Evolutionary conservation across 2,888 invertebrate species (phyloP).

Genomic region (Sycophila texana): DNA sequence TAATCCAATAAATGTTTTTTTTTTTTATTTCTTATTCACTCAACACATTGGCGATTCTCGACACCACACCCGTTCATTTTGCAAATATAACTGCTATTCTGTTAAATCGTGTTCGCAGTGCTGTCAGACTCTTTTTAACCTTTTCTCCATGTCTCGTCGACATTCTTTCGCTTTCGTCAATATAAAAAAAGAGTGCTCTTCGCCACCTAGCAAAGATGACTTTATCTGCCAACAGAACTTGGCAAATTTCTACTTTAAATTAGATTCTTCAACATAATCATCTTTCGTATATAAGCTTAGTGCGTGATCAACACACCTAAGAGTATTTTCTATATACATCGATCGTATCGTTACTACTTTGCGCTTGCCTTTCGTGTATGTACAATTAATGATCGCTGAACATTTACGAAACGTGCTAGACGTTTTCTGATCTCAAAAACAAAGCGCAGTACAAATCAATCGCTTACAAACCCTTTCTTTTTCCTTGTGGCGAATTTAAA

Average conservation of each 20-base stretch:
- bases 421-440: too few relatives aligned
- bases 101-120: constrained; percentile 63
- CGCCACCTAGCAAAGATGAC: constrained; percentile 29
- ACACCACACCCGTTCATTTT: constrained; percentile 56
- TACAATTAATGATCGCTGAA: constrained; percentile 44
- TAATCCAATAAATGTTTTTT: constrained; percentile 69
- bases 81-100: constrained; percentile 58
- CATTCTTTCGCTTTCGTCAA: constrained; percentile 34
- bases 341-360: constrained; percentile 57
- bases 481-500: background rate
- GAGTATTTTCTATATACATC: constrained; percentile 61
- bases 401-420: background rate
- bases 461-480: too few relatives aligned
- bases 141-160: constrained; percentile 47
- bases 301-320: constrained; percentile 53
- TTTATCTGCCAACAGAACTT: constrained; percentile 24
- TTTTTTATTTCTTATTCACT: constrained; percentile 57
- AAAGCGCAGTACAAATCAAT: too few relatives aligned
- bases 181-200: constrained; percentile 38
- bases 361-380: constrained; percentile 51
- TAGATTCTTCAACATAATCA: constrained; percentile 60
- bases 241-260: constrained; percentile 39
- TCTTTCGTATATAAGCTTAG: constrained; percentile 48
- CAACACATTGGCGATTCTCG: constrained; percentile 59
- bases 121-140: constrained; percentile 60